Conservation (phyloP, 2,888 invertebrate genomes). For the Ceriagrion tenellum region DNA sequence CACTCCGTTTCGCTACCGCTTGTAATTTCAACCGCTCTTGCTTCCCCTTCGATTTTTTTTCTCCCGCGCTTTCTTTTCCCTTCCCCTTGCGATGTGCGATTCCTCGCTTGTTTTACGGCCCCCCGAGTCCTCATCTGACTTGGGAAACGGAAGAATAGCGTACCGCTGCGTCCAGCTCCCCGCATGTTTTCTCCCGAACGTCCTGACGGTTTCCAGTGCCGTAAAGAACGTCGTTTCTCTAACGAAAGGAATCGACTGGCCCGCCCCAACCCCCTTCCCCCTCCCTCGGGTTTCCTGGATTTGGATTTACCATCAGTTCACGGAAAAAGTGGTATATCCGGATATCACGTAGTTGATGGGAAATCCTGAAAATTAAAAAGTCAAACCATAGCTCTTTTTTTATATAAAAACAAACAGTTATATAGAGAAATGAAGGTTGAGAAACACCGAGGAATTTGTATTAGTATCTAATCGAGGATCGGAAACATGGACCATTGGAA, state of each 20-base stretch:
- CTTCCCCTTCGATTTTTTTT: background rate
- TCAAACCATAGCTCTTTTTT: too few relatives aligned
- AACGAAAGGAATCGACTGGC: background rate
- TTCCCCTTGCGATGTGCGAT: background rate
- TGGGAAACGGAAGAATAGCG: background rate
- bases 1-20: constrained; percentile 7
- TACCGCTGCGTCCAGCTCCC: background rate
- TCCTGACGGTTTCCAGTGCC: background rate
- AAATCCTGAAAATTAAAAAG: too few relatives aligned
- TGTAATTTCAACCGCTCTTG: background rate
- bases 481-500: too few relatives aligned
- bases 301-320: background rate
- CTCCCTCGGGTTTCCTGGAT: too few relatives aligned
- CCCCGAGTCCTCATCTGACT: background rate
- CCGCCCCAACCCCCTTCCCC: background rate
- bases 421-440: too few relatives aligned
- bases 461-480: too few relatives aligned
- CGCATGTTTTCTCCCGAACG: background rate
- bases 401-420: too few relatives aligned
- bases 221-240: background rate
- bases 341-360: too few relatives aligned
- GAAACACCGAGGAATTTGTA: too few relatives aligned
- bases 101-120: background rate
- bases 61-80: background rate
- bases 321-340: background rate